phyloP scores from a whole-genome alignment of 2,888 invertebrate genomes.

The Nudaria mundana region DNA sequence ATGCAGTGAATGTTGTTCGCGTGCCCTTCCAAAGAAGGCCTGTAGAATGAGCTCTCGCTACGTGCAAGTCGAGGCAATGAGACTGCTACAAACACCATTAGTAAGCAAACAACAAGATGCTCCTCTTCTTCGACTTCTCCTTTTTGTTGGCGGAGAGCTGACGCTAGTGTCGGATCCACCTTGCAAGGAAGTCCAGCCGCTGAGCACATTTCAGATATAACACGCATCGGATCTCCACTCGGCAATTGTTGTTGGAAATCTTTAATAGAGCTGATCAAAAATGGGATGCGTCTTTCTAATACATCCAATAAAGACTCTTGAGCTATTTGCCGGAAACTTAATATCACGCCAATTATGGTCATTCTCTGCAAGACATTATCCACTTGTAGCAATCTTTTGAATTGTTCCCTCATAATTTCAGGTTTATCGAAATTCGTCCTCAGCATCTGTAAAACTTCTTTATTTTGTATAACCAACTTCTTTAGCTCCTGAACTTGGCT shows the following conservation, averaged over 20 bases:
- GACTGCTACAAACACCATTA: conserved; percentile 99
- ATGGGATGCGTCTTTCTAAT: conserved; percentile 96
- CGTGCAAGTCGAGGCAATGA: conserved; percentile 97
- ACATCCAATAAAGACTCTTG: conserved; percentile 97
- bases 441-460: conserved; percentile 93
- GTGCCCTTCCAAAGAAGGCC: conserved; percentile 94
- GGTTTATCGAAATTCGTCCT: conserved; percentile 99
- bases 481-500: conserved; percentile 98
- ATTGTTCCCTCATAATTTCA: conserved; percentile 98
- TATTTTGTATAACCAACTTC: conserved; percentile 93
- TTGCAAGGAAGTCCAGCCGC: conserved; percentile 96
- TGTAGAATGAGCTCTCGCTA: conserved; percentile 93
- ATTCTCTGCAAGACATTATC: conserved; percentile 98
- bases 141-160: conserved; percentile 94
- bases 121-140: conserved; percentile 94
- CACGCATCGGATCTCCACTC: conserved; percentile 92
- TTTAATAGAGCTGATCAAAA: conserved; percentile 95
- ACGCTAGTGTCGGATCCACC: conserved; percentile 96
- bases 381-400: conserved; percentile 92
- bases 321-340: conserved; percentile 96
- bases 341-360: conserved; percentile 98
- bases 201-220: conserved; percentile 98
- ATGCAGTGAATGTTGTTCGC: conserved; percentile 99
- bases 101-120: conserved; percentile 94
- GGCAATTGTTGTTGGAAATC: conserved; percentile 97